Conservation (phyloP, 2,797 vertebrate genomes). For the Balearica regulorum region DNA sequence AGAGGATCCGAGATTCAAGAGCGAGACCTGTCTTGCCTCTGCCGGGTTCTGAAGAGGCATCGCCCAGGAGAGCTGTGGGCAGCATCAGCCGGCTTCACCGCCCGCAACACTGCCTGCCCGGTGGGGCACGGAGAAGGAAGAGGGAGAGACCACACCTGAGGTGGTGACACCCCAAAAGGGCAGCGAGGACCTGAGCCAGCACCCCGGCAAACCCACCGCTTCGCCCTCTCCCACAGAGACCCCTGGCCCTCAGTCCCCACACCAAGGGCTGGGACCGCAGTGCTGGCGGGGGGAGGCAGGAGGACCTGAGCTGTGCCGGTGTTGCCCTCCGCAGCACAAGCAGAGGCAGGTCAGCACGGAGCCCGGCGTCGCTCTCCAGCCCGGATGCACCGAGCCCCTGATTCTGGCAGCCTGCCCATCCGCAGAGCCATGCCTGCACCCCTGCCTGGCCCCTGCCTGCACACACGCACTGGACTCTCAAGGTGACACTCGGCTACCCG, state of each 20-base stretch:
- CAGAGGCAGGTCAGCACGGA: not conserved
- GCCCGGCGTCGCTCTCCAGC: not conserved
- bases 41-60: not conserved
- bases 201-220: not conserved
- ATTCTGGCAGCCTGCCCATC: not conserved
- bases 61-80: not conserved
- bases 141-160: not conserved
- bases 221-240: not conserved
- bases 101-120: fast-evolving
- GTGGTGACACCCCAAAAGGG: not conserved
- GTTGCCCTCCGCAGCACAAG: fast-evolving
- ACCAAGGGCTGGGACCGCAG: not conserved
- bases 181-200: not conserved
- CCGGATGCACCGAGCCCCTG: not conserved
- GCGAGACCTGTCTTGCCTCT: not conserved
- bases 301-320: not conserved
- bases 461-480: not conserved
- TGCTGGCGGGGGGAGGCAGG: not conserved
- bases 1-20: not conserved
- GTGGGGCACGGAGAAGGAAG: not conserved
- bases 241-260: not conserved
- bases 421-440: not conserved
- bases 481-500: not conserved
- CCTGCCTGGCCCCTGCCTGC: not conserved
- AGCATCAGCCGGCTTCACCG: not conserved